These are phyloP conservation scores for Drosophila barbarae DNA, from an alignment of 2,888 invertebrate genomes.

Conservation along the genomic window DNA sequence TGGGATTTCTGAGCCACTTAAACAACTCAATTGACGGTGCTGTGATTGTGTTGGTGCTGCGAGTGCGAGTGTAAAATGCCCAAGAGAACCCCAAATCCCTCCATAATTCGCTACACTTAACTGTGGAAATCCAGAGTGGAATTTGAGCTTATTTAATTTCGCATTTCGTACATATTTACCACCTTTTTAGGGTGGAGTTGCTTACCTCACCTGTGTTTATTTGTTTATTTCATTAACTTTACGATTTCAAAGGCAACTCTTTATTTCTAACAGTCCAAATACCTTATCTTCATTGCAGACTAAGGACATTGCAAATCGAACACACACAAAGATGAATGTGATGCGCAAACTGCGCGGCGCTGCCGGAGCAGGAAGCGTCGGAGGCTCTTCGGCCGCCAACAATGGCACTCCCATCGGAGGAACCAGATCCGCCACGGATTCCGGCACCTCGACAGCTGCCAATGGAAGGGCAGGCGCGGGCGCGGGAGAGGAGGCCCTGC, in stretches of 20 bases:
- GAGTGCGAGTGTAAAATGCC: constrained; percentile 2
- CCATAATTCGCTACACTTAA: neutral
- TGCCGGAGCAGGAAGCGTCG: constrained; percentile 48
- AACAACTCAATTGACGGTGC: constrained; percentile 13
- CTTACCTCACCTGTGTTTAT: too few species aligned
- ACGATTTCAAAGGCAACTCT: too few species aligned
- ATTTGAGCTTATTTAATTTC: neutral
- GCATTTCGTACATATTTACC: neutral
- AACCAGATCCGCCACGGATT: constrained; percentile 80
- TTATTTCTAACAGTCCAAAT: neutral
- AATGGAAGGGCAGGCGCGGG: constrained; percentile 79
- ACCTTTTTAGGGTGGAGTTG: neutral
- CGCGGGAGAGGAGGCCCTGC: constrained; percentile 80
- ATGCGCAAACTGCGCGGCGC: constrained; percentile 91
- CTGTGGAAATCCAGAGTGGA: neutral
- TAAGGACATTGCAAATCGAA: constrained; percentile 28
- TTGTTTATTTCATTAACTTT: neutral
- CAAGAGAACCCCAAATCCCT: neutral
- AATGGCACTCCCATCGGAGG: constrained; percentile 38
- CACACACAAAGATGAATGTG: constrained; percentile 86
- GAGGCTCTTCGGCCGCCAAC: constrained; percentile 78
- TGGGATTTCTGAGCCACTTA: constrained; percentile 32
- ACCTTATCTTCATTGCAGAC: constrained; percentile 29
- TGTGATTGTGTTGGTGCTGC: constrained; percentile 3
- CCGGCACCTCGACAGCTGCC: constrained; percentile 41